A percentile compares a stretch with the other conserved stretches of the same genome.
Conservation (phyloP, 2,888 invertebrate species). For the Acleris sparsana region DNA sequence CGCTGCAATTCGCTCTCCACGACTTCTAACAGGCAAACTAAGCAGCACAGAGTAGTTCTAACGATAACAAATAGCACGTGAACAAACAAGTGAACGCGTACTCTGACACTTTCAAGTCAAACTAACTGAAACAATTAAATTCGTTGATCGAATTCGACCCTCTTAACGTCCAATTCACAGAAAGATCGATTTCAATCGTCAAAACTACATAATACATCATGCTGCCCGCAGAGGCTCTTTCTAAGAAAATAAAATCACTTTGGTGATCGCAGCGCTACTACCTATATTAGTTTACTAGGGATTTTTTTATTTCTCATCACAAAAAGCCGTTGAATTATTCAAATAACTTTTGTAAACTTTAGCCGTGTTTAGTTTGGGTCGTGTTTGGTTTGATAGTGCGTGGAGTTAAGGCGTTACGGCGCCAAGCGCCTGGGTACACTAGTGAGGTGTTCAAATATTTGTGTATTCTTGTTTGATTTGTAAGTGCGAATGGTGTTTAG, state of each 20-base stretch:
- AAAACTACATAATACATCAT: constrained; percentile 42
- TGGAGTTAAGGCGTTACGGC: constrained; percentile 57
- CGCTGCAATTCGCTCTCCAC: constrained; percentile 21
- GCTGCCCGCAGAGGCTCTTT: constrained; percentile 56
- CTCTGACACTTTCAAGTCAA: constrained; percentile 30
- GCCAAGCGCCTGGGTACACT: constrained; percentile 47
- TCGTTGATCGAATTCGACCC: constrained; percentile 1
- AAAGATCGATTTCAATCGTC: constrained; percentile 42
- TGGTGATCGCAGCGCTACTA: constrained; percentile 69
- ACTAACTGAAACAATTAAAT: constrained; percentile 18
- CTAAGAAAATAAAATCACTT: constrained; percentile 72
- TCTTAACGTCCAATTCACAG: constrained; percentile 37
- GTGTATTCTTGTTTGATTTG: constrained; percentile 78
- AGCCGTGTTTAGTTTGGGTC: constrained; percentile 52
- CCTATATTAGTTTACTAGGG: constrained; percentile 73
- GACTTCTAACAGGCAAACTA: constrained; percentile 3
- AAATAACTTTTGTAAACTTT: constrained; percentile 52
- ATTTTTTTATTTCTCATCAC: constrained; percentile 54
- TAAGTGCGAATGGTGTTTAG: constrained; percentile 82
- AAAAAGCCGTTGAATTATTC: constrained; percentile 50
- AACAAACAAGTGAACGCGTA: background rate
- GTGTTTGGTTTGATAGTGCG: constrained; percentile 56
- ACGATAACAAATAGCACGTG: background rate
- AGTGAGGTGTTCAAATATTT: constrained; percentile 74
- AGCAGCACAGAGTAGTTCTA: background rate